Evolutionary conservation across 2,888 invertebrate species (phyloP).

Genomic region (Megaustenia siamemsis): DNA sequence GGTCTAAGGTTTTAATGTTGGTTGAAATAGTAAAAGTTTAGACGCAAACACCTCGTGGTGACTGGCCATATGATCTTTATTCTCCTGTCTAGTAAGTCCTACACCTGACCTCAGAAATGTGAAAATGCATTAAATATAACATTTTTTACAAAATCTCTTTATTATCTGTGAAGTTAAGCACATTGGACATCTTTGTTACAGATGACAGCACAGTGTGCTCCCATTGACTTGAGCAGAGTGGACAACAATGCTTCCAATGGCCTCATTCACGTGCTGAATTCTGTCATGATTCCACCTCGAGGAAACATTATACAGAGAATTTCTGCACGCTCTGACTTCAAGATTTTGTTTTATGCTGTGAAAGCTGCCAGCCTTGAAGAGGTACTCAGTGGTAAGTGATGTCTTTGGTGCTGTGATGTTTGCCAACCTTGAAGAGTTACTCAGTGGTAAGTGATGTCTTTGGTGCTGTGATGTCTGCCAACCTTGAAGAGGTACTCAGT

Average conservation of each 20-base stretch:
- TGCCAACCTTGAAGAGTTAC: conserved; percentile 58
- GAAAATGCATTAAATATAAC: too few species aligned
- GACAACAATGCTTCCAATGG: conserved; percentile 75
- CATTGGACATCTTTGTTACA: conserved; percentile 33
- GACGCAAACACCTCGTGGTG: too few species aligned
- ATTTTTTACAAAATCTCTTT: too few species aligned
- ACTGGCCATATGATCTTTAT: too few species aligned
- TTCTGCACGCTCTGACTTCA: conserved; percentile 56
- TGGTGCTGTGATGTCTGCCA: conserved; percentile 62
- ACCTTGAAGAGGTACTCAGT: conserved; percentile 55
- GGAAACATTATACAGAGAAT: conserved; percentile 64
- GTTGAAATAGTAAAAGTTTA: too few species aligned
- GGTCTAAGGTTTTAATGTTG: too few species aligned
- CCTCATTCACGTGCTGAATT: conserved; percentile 78
- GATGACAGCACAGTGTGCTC: conserved; percentile 67
- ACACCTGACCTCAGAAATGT: too few species aligned
- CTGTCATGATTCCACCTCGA: conserved; percentile 69
- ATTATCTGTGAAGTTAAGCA: too few species aligned
- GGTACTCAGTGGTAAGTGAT: conserved; percentile 57
- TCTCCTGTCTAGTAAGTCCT: too few species aligned
- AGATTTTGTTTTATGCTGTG: conserved; percentile 62
- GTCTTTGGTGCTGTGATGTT: conserved; percentile 57
- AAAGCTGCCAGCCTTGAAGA: conserved; percentile 58
- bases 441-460: conserved; percentile 59
- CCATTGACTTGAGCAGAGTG: conserved; percentile 59